phyloP scores from a whole-genome alignment of 35 echinoderm and acorn worm species.

The Eucidaris tribuloides region DNA sequence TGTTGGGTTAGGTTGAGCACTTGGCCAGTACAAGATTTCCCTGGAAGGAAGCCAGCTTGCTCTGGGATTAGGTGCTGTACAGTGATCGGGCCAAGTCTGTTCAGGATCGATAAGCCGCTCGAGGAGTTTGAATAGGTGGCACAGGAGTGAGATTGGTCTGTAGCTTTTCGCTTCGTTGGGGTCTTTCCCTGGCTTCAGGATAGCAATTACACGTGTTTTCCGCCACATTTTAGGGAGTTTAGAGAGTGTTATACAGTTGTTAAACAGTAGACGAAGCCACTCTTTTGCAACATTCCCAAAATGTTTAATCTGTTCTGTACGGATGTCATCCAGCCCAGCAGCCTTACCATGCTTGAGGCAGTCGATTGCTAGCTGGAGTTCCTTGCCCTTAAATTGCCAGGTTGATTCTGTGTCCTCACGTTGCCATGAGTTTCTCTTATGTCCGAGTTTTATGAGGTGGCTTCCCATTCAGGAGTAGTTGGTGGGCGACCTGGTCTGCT shows the following conservation, averaged over 20 bases:
- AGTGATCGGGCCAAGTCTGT: neutral
- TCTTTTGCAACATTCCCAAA: too few relatives aligned
- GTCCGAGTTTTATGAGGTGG: neutral
- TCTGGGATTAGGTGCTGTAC: neutral
- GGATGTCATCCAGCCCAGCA: conserved; percentile 5
- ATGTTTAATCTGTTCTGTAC: too few relatives aligned
- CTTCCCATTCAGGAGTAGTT: neutral
- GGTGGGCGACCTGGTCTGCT: neutral
- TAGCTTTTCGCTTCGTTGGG: neutral
- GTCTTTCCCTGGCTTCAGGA: too few relatives aligned
- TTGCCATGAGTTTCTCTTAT: neutral
- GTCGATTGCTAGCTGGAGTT: neutral
- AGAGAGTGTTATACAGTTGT: too few relatives aligned
- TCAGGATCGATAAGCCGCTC: conserved; percentile 12
- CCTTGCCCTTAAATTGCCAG: neutral
- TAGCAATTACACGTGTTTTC: too few relatives aligned
- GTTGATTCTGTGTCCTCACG: neutral
- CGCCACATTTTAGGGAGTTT: too few relatives aligned
- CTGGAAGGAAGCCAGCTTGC: conserved; percentile 6
- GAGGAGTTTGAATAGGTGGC: neutral
- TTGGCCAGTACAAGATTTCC: conserved; percentile 26
- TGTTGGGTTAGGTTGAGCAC: conserved; percentile 4
- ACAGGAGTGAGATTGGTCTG: too few relatives aligned
- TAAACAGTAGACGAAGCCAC: neutral
- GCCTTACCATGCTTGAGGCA: too few relatives aligned